Conservation (phyloP, 2,797 vertebrate species). For the Poecilia velifera region DNA sequence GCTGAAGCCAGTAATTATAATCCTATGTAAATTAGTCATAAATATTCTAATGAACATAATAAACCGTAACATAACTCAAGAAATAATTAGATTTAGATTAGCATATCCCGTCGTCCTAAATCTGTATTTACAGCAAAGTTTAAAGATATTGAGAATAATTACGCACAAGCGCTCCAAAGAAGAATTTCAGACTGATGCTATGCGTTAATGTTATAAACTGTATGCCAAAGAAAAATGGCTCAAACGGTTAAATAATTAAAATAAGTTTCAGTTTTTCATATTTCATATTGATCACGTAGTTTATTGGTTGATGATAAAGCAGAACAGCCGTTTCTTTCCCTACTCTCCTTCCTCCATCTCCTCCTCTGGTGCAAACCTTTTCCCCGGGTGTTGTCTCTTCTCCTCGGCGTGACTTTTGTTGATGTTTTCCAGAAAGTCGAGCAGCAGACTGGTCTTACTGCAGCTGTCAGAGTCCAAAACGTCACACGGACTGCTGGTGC, state of each 20-base stretch:
- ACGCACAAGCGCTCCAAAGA: conserved; percentile 56
- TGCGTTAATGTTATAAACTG: conserved; percentile 37
- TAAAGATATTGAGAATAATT: conserved; percentile 45
- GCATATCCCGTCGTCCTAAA: conserved; percentile 22
- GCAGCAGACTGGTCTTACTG: conserved; percentile 81
- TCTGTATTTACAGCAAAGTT: conserved; percentile 37
- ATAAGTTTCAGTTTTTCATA: conserved; percentile 53
- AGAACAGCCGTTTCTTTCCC: conserved; percentile 11
- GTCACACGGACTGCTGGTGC: conserved; percentile 79
- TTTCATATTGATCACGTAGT: conserved; percentile 52
- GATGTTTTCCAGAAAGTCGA: conserved; percentile 84
- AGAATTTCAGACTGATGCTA: conserved; percentile 29
- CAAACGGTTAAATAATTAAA: conserved; percentile 39
- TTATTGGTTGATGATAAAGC: conserved; percentile 61
- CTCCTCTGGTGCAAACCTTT: conserved; percentile 78
- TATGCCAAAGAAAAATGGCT: conserved; percentile 38
- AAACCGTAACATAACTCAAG: not conserved
- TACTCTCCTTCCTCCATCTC: conserved; percentile 78
- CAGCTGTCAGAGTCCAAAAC: conserved; percentile 78
- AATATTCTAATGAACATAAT: conserved; percentile 16
- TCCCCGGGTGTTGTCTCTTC: conserved; percentile 92
- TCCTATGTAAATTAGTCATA: conserved; percentile 16
- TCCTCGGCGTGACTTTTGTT: conserved; percentile 80
- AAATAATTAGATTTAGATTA: conserved; percentile 10
- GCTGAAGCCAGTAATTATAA: conserved; percentile 39